Evolutionary conservation across 2,888 invertebrate genomes (phyloP).

Genomic region (Lysandra bellargus): DNA sequence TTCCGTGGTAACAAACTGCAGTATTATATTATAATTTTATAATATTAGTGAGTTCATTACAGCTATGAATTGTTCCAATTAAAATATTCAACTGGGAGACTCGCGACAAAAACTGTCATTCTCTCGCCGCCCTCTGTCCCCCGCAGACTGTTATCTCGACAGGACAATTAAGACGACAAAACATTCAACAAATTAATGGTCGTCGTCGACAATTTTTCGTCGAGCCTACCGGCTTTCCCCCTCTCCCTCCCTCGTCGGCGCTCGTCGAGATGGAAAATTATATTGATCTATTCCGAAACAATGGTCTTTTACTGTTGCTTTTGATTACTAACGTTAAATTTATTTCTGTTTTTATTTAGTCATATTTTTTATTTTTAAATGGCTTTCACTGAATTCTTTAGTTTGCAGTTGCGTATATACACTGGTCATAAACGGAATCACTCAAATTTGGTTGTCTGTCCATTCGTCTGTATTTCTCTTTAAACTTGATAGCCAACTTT

Average conservation of each 20-base stretch:
- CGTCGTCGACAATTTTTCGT: slow-evolving; percentile 6
- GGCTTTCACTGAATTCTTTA: not conserved
- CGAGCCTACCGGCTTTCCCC: not conserved
- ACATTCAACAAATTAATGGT: slow-evolving; percentile 20
- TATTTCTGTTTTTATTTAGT: not conserved
- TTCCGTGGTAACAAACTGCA: too few relatives aligned
- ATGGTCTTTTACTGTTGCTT: not conserved
- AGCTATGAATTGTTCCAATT: not conserved
- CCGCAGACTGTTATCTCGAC: slow-evolving; percentile 4
- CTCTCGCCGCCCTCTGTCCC: not conserved
- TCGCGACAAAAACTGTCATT: not conserved
- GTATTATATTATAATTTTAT: too few relatives aligned
- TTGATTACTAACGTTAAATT: not conserved
- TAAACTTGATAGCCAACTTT: too few relatives aligned
- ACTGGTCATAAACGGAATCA: too few relatives aligned
- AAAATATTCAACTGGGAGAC: not conserved
- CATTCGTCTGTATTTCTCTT: too few relatives aligned
- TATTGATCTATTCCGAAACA: not conserved
- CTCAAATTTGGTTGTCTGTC: too few relatives aligned
- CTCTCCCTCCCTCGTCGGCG: not conserved
- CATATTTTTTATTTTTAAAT: not conserved
- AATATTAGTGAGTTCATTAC: not conserved
- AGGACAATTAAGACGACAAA: slow-evolving; percentile 21
- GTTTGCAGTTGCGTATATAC: not conserved
- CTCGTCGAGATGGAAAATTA: slow-evolving; percentile 2